phyloP scores from a whole-genome alignment of 2,888 invertebrate species.

The Nomada lathburiana region DNA sequence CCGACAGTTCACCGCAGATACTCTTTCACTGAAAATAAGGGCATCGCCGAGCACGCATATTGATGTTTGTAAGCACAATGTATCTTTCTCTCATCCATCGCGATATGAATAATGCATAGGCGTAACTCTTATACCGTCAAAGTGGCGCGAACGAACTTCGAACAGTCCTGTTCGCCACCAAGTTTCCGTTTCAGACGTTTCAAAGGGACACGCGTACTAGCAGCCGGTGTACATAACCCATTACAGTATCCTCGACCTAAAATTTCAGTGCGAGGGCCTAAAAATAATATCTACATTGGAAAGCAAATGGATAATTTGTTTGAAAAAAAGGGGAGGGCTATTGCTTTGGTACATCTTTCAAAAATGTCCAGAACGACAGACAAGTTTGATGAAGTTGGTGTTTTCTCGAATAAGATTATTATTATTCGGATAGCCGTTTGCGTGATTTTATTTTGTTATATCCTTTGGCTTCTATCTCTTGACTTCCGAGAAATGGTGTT shows the following conservation, averaged over 20 bases:
- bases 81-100: conserved; percentile 60
- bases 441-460: neutral
- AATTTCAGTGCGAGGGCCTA: neutral
- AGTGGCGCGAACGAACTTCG: conserved; percentile 71
- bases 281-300: too few species aligned
- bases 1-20: conserved; percentile 37
- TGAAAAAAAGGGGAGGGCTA: neutral
- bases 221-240: conserved; percentile 1
- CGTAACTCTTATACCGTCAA: conserved; percentile 63
- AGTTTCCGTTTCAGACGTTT: conserved; percentile 60
- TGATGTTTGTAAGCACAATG: conserved; percentile 74
- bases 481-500: neutral
- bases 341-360: neutral
- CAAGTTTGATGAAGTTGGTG: neutral
- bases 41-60: conserved; percentile 68
- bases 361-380: conserved; percentile 13
- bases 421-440: neutral
- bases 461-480: neutral
- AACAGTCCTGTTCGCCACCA: conserved; percentile 37
- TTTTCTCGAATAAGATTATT: neutral
- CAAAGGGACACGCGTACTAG: conserved; percentile 50
- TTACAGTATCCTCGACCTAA: conserved; percentile 19
- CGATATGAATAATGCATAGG: conserved; percentile 75
- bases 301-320: neutral
- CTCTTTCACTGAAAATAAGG: conserved; percentile 60